A percentile compares a stretch with the other conserved stretches of the same genome.
Conservation (phyloP, 2,113 vertebrate genomes). For the Dromaius novaehollandiae region DNA sequence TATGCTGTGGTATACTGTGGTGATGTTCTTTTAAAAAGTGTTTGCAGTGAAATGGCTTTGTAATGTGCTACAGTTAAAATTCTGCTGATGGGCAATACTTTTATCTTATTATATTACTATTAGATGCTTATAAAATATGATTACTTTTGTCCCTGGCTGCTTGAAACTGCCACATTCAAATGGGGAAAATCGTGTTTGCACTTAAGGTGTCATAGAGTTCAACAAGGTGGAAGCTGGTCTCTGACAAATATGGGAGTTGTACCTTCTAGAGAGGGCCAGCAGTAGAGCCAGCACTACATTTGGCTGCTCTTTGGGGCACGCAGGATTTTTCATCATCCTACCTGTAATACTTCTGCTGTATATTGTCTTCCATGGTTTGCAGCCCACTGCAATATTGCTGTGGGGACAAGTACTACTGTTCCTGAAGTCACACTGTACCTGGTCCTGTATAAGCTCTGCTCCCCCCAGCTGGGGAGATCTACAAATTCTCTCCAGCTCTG, state of each 20-base stretch:
- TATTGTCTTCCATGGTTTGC: neutral
- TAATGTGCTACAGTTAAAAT: neutral
- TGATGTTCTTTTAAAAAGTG: neutral
- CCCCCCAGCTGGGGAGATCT: neutral
- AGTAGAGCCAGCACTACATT: neutral
- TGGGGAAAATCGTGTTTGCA: neutral
- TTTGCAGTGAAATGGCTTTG: neutral
- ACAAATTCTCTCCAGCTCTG: neutral
- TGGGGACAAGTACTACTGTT: neutral
- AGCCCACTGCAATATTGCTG: neutral
- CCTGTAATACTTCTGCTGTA: neutral
- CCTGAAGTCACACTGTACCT: fast-evolving
- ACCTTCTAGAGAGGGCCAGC: neutral
- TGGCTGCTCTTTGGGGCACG: neutral
- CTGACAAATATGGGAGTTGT: neutral
- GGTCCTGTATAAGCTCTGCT: neutral
- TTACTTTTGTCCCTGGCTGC: neutral
- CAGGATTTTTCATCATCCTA: neutral
- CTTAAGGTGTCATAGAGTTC: neutral
- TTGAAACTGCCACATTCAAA: neutral
- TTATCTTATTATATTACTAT: neutral
- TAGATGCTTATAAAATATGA: neutral
- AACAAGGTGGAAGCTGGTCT: neutral
- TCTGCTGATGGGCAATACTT: neutral
- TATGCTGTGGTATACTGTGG: neutral